phyloP scores from a whole-genome alignment of 2,113 vertebrate species.

The Zingel zingel region DNA sequence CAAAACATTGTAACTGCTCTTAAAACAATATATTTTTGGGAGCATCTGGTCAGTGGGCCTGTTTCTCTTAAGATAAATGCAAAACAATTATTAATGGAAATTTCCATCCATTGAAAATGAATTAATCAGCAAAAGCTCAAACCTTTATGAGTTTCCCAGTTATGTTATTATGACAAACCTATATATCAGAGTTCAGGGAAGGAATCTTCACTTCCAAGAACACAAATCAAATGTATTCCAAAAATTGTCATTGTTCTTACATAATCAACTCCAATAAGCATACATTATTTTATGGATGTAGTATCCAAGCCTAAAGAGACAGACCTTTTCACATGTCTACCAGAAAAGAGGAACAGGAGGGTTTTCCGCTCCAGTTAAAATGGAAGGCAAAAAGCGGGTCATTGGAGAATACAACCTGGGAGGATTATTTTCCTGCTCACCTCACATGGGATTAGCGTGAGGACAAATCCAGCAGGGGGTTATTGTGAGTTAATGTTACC shows the following conservation, averaged over 20 bases:
- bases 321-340: not conserved
- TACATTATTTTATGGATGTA: not conserved
- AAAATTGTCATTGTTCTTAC: not conserved
- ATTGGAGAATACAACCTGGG: constrained; percentile 14
- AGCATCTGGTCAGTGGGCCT: not conserved
- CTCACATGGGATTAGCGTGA: constrained; percentile 14
- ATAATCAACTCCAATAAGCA: constrained; percentile 16
- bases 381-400: constrained; percentile 21
- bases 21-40: not conserved
- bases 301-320: not conserved
- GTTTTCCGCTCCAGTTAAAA: not conserved
- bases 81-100: not conserved
- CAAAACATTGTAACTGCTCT: not conserved
- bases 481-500: constrained; percentile 25
- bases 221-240: constrained; percentile 9
- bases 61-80: not conserved
- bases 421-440: constrained; percentile 21
- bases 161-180: not conserved
- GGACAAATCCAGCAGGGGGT: constrained; percentile 46
- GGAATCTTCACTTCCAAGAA: not conserved
- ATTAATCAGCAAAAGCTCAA: constrained; percentile 1
- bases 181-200: not conserved
- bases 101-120: not conserved
- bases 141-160: not conserved
- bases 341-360: constrained; percentile 1